A percentile compares a stretch with the other conserved stretches of the same genome.
phyloP scores from a whole-genome alignment of 2,797 vertebrate genomes.

The Tragopan temminckii region DNA sequence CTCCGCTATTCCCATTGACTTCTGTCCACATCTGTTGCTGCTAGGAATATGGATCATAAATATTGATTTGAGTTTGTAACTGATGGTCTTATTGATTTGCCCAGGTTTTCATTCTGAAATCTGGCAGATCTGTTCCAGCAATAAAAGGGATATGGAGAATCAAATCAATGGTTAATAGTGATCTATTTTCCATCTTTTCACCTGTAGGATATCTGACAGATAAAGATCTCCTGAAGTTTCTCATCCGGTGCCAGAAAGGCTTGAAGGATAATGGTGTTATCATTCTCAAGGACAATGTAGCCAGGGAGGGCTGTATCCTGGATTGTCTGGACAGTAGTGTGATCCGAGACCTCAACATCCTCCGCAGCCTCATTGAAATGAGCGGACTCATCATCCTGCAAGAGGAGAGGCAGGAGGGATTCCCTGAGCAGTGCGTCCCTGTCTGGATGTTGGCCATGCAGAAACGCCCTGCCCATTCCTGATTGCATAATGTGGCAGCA shows the following conservation, averaged over 20 bases:
- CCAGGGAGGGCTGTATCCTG: slow-evolving; percentile 90
- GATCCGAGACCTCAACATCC: slow-evolving; percentile 92
- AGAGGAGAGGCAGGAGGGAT: slow-evolving; percentile 88
- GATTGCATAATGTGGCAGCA: neutral
- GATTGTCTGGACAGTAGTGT: slow-evolving; percentile 93
- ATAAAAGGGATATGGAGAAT: neutral
- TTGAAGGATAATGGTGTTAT: slow-evolving; percentile 91
- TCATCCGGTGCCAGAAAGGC: slow-evolving; percentile 88
- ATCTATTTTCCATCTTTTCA: neutral
- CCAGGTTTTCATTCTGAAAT: neutral
- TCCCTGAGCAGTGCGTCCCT: slow-evolving; percentile 92
- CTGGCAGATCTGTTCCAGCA: neutral
- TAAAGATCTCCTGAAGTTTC: slow-evolving; percentile 92
- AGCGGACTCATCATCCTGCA: slow-evolving; percentile 88
- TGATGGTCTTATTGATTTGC: neutral
- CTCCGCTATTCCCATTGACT: neutral
- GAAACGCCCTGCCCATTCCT: slow-evolving; percentile 37
- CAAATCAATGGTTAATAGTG: neutral
- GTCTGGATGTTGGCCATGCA: slow-evolving; percentile 95
- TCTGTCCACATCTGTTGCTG: slow-evolving; percentile 37
- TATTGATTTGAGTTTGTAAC: neutral
- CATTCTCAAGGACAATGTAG: slow-evolving; percentile 96
- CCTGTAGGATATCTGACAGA: slow-evolving; percentile 92
- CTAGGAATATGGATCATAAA: neutral
- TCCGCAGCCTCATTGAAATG: slow-evolving; percentile 87